A percentile compares a stretch with the other conserved stretches of the same genome.
Conservation (phyloP, 1,140 invertebrate species). For the Diuraphis noxia region DNA sequence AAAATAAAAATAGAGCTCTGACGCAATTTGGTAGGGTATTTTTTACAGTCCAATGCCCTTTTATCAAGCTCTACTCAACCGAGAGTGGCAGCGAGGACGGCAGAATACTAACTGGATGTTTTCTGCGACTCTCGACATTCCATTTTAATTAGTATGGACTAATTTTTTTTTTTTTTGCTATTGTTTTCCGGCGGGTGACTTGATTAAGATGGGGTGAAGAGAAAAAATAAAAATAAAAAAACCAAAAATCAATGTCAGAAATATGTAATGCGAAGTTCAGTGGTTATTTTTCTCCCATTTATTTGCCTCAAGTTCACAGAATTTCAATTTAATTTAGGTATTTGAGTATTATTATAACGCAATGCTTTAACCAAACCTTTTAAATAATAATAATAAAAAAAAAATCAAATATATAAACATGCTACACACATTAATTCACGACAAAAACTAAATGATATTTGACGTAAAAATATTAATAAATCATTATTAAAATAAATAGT, state of each 20-base stretch:
- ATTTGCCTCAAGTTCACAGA: not conserved
- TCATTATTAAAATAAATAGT: not conserved
- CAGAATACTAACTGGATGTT: conserved; percentile 5
- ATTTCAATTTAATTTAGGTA: not conserved
- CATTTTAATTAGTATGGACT: conserved; percentile 33
- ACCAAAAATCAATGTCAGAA: conserved; percentile 23
- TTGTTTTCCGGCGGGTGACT: not conserved
- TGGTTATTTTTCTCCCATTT: not conserved
- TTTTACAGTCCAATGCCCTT: not conserved
- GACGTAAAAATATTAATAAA: not conserved
- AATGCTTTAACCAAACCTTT: not conserved
- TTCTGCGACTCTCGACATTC: conserved; percentile 9
- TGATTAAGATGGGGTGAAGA: conserved; percentile 19
- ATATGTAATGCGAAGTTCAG: not conserved
- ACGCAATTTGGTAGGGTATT: conserved; percentile 15
- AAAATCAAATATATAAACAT: not conserved
- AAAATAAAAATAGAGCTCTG: not conserved
- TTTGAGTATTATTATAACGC: not conserved
- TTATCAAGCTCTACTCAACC: conserved; percentile 6
- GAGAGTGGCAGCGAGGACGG: not conserved
- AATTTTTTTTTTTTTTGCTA: not conserved
- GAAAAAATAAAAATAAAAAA: not conserved
- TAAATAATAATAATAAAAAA: too few relatives aligned
- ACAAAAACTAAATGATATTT: not conserved
- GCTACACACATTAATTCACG: not conserved